A percentile compares a stretch with the other conserved stretches of the same genome.
Evolutionary conservation across 2,888 invertebrate genomes (phyloP).

Genomic region (Tipula lateralis): DNA sequence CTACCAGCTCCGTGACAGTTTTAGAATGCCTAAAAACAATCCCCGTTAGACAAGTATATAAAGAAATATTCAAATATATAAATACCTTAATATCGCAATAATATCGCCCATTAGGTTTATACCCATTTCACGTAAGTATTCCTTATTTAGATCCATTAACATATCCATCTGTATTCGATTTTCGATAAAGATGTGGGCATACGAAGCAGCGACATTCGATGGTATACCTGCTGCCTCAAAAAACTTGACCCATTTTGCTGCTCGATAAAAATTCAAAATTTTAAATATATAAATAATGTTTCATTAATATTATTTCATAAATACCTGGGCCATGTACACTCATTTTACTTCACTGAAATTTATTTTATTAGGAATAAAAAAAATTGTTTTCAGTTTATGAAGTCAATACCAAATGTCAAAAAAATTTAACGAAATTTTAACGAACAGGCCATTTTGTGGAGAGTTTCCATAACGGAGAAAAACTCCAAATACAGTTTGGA

Average conservation of each 20-base stretch:
- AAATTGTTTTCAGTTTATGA: background rate
- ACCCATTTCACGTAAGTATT: constrained; percentile 83
- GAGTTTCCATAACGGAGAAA: background rate
- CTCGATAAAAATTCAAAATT: background rate
- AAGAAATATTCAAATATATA: background rate
- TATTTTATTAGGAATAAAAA: background rate
- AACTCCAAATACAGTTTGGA: too few relatives aligned
- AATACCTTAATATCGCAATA: constrained; percentile 62
- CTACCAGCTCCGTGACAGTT: constrained; percentile 56
- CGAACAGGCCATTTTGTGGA: background rate
- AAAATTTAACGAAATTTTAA: background rate
- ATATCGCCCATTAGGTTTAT: constrained; percentile 68
- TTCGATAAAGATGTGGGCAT: constrained; percentile 80
- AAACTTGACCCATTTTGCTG: constrained; percentile 71
- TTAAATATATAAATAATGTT: background rate
- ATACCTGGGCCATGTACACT: background rate
- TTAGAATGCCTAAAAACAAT: constrained; percentile 53
- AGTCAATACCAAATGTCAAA: background rate
- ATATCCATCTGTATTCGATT: constrained; percentile 82
- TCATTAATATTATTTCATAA: background rate
- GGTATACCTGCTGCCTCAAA: constrained; percentile 82
- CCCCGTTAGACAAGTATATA: constrained; percentile 33
- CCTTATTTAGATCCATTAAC: constrained; percentile 80
- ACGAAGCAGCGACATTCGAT: constrained; percentile 66
- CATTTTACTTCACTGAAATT: background rate